A percentile compares a stretch with the other conserved stretches of the same genome.
phyloP scores from a whole-genome alignment of 2,113 vertebrate genomes.

The Pyxicephalus adspersus region DNA sequence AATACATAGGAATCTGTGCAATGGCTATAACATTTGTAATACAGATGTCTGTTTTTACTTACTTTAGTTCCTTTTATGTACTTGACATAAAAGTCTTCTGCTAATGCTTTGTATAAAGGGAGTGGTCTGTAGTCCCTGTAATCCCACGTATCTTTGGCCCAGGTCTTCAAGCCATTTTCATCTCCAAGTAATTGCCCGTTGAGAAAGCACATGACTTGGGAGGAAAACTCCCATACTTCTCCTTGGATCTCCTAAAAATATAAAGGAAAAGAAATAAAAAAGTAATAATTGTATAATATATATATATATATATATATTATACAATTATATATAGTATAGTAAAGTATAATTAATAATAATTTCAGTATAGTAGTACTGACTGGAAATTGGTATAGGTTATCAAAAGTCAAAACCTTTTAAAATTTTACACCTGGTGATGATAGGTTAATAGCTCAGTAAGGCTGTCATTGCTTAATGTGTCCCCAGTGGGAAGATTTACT shows the following conservation, averaged over 20 bases:
- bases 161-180: slow-evolving; percentile 74
- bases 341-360: no score
- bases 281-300: no score
- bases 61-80: slow-evolving; percentile 78
- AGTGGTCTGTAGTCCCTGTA: slow-evolving; percentile 68
- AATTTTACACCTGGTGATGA: no score
- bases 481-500: no score
- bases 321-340: no score
- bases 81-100: slow-evolving; percentile 75
- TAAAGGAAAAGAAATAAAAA: background rate
- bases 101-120: slow-evolving; percentile 72
- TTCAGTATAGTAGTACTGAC: background rate
- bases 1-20: no score
- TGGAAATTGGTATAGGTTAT: no score
- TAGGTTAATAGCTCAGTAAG: no score
- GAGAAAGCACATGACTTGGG: slow-evolving; percentile 81
- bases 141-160: slow-evolving; percentile 76
- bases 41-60: slow-evolving; percentile 61
- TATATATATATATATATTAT: no score
- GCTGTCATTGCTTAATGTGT: no score
- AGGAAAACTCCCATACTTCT: slow-evolving; percentile 79
- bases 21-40: no score
- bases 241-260: slow-evolving; percentile 78
- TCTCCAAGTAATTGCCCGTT: slow-evolving; percentile 79
- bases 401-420: no score